Conservation (phyloP, 2,888 invertebrate species). For the Tipula lateralis region DNA sequence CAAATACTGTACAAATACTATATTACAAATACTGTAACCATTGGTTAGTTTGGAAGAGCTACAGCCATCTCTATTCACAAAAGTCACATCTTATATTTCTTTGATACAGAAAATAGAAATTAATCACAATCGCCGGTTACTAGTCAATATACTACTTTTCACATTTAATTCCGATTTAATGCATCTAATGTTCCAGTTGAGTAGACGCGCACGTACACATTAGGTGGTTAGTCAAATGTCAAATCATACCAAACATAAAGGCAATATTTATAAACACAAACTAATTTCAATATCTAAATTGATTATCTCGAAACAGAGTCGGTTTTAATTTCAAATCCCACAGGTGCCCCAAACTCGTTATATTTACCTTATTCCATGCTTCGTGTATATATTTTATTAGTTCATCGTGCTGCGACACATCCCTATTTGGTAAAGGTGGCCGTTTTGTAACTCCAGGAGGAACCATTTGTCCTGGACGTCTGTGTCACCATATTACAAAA, state of each 20-base stretch:
- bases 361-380: conserved; percentile 63
- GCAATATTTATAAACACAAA: no score
- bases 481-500: conserved; percentile 35
- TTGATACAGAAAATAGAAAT: no score
- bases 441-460: conserved; percentile 37
- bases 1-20: no score
- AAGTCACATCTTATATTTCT: no score
- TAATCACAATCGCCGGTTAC: no score
- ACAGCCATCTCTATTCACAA: no score
- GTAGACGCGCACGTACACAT: neutral
- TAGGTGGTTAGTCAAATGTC: neutral
- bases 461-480: conserved; percentile 43
- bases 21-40: no score
- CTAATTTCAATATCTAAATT: no score
- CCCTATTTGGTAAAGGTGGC: conserved; percentile 39
- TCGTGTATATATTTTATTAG: conserved; percentile 74
- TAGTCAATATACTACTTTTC: neutral
- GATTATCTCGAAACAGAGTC: no score
- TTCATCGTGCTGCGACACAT: conserved; percentile 61
- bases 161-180: no score
- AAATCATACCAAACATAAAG: neutral
- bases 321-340: neutral
- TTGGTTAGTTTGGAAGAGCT: no score
- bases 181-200: neutral
- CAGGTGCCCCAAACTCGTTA: neutral